A percentile compares a stretch with the other conserved stretches of the same genome.
phyloP scores from a whole-genome alignment of 2,888 invertebrate genomes.

The Escarpia spicata region DNA sequence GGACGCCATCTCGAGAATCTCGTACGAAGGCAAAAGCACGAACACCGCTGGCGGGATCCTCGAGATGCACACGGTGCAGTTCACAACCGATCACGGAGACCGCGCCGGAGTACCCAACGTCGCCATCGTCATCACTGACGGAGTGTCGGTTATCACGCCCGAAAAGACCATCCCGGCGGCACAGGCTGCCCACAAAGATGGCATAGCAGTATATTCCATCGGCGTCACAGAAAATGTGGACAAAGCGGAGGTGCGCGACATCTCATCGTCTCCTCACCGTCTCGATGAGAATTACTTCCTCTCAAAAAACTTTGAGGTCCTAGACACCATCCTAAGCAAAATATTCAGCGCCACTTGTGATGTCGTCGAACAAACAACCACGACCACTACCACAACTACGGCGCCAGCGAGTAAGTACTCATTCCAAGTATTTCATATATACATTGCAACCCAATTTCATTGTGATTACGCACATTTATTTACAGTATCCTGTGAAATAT shows the following conservation, averaged over 20 bases:
- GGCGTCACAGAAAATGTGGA: not conserved
- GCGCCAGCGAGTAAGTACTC: not conserved
- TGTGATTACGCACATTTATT: not conserved
- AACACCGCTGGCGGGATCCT: constrained; percentile 39
- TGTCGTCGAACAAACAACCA: not conserved
- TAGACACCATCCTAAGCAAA: not conserved
- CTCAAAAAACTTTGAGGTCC: not conserved
- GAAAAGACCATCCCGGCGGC: constrained; percentile 46
- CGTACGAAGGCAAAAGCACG: constrained; percentile 34
- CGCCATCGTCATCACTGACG: constrained; percentile 52
- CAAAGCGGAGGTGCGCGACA: not conserved
- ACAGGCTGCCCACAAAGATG: not conserved
- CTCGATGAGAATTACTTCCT: not conserved
- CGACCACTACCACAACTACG: not conserved
- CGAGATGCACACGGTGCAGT: constrained; percentile 31
- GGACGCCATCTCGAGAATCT: constrained; percentile 27
- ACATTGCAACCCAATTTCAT: not conserved
- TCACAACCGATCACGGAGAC: constrained; percentile 30
- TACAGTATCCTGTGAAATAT: too few species aligned
- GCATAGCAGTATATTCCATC: not conserved
- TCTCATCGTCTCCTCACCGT: not conserved
- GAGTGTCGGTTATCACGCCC: constrained; percentile 52
- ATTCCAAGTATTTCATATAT: not conserved
- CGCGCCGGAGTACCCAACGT: constrained; percentile 44
- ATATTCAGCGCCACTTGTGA: not conserved